Percentiles rank a stretch among this genome's conserved stretches.
These are phyloP conservation scores for Shinisaurus crocodilurus DNA, from an alignment of 2,113 vertebrate species.

Conservation along the genomic window DNA sequence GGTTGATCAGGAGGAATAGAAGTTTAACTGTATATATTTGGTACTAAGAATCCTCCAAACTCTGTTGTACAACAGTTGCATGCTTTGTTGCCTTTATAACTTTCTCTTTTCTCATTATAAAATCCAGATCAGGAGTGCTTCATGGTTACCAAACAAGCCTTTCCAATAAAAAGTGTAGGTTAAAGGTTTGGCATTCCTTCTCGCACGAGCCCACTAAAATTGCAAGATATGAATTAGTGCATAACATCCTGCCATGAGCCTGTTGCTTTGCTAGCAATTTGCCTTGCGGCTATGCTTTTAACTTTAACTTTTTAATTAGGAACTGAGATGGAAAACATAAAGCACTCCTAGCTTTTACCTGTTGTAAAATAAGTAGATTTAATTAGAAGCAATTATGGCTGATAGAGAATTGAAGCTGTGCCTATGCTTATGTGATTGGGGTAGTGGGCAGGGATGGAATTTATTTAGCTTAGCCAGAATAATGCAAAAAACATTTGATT, in stretches of 20 bases:
- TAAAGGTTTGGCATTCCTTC: slow-evolving; percentile 46
- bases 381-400: slow-evolving; percentile 73
- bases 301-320: slow-evolving; percentile 63
- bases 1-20: slow-evolving; percentile 32
- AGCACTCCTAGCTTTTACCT: slow-evolving; percentile 66
- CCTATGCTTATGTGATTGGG: slow-evolving; percentile 53
- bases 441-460: neutral
- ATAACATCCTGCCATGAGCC: slow-evolving; percentile 35
- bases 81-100: slow-evolving; percentile 46
- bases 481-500: neutral
- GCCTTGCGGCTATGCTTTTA: slow-evolving; percentile 65
- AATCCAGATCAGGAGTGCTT: slow-evolving; percentile 69
- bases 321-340: slow-evolving; percentile 71
- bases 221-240: slow-evolving; percentile 33
- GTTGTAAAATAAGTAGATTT: slow-evolving; percentile 56
- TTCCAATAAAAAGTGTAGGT: slow-evolving; percentile 41
- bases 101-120: slow-evolving; percentile 45
- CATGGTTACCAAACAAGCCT: slow-evolving; percentile 67
- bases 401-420: slow-evolving; percentile 67
- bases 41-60: slow-evolving; percentile 41
- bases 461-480: neutral
- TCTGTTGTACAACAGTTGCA: slow-evolving; percentile 37
- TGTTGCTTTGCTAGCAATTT: slow-evolving; percentile 58
- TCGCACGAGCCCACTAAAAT: slow-evolving; percentile 17
- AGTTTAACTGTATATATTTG: slow-evolving; percentile 1